These are phyloP conservation scores for Heliconius ethilla DNA, from an alignment of 2,888 invertebrate genomes.

Conservation along the genomic window DNA sequence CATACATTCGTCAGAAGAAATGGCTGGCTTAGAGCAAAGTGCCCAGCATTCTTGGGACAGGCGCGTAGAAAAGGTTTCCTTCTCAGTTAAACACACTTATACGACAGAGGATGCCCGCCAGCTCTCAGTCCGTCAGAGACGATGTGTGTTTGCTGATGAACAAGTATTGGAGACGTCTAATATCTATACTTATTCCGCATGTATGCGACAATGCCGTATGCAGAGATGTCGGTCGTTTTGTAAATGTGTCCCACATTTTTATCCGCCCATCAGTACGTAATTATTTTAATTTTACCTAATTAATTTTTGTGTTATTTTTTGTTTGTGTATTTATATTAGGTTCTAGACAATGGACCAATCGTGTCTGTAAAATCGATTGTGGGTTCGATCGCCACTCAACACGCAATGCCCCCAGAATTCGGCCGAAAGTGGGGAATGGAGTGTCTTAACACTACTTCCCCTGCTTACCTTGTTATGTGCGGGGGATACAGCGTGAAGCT, in stretches of 20 bases:
- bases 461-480: too few relatives aligned
- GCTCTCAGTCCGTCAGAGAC: constrained; percentile 84
- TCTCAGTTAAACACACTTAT: constrained; percentile 89
- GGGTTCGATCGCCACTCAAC: too few relatives aligned
- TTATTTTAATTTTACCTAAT: neutral
- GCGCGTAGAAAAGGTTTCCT: constrained; percentile 82
- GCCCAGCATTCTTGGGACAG: constrained; percentile 87
- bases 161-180: constrained; percentile 81
- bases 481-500: too few relatives aligned
- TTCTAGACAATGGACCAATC: too few relatives aligned
- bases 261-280: constrained; percentile 81
- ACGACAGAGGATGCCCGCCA: constrained; percentile 88
- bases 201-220: constrained; percentile 89
- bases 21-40: constrained; percentile 85
- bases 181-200: constrained; percentile 87
- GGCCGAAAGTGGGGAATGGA: too few relatives aligned
- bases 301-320: neutral
- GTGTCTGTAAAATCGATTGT: too few relatives aligned
- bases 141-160: constrained; percentile 88
- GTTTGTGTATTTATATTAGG: neutral
- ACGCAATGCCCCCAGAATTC: too few relatives aligned
- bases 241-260: constrained; percentile 88
- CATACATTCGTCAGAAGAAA: constrained; percentile 86
- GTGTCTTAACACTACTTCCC: too few relatives aligned
- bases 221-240: constrained; percentile 83